Evolutionary conservation across 1,140 invertebrate genomes (phyloP).

Genomic region (Bradynema listronoti): DNA sequence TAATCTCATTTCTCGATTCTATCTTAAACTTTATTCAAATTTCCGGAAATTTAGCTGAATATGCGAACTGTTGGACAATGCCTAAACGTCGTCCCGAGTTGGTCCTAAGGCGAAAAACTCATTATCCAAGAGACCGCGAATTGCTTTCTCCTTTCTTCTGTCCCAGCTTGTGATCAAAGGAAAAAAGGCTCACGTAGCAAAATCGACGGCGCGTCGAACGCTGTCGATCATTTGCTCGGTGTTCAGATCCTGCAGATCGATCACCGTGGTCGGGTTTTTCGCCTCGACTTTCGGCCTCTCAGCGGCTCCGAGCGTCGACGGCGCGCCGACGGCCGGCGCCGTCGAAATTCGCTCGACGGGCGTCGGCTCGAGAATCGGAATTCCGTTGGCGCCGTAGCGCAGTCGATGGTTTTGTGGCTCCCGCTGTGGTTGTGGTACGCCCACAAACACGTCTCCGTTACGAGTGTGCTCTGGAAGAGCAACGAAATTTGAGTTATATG

Average conservation of each 20-base stretch:
- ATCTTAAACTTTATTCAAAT: too few species aligned
- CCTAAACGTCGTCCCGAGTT: too few species aligned
- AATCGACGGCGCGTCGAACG: constrained; percentile 25
- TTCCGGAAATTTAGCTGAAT: too few species aligned
- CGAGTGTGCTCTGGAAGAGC: not conserved
- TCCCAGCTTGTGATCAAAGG: too few species aligned
- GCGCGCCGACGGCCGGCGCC: not conserved
- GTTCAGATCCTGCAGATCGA: constrained; percentile 33
- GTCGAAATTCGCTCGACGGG: constrained; percentile 15
- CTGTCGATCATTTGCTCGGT: constrained; percentile 24
- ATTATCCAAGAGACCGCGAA: too few species aligned
- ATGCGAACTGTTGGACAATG: too few species aligned
- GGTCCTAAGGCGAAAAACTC: too few species aligned
- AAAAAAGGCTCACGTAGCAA: constrained; percentile 34
- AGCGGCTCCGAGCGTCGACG: not conserved
- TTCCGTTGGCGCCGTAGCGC: constrained; percentile 28
- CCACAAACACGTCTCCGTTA: not conserved
- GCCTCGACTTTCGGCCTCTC: constrained; percentile 1
- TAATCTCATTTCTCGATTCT: too few species aligned
- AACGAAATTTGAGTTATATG: not conserved
- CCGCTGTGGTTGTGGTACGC: not conserved
- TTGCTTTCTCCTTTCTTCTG: too few species aligned
- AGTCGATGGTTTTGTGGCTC: not conserved
- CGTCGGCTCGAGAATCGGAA: constrained; percentile 27
- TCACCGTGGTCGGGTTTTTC: not conserved